Evolutionary conservation across 2,113 vertebrate genomes (phyloP).

Genomic region (Mionectes macconnelli): DNA sequence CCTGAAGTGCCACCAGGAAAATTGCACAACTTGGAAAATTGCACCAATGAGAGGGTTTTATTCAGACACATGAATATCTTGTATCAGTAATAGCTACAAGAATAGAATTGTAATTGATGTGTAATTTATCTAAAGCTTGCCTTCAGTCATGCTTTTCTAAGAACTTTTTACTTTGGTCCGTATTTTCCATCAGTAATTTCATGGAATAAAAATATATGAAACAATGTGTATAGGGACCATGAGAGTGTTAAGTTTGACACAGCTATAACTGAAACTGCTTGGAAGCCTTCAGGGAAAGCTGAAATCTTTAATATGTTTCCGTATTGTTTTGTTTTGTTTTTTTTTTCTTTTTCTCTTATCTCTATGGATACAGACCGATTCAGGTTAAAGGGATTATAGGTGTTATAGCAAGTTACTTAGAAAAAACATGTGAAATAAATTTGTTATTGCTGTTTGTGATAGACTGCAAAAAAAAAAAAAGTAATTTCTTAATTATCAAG

Average conservation of each 20-base stretch:
- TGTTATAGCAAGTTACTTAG: neutral
- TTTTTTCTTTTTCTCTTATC: neutral
- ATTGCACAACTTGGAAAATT: neutral
- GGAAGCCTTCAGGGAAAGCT: neutral
- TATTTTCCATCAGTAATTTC: neutral
- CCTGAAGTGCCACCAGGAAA: neutral
- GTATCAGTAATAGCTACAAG: neutral
- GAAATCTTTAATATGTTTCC: neutral
- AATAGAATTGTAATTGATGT: neutral
- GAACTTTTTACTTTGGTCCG: neutral
- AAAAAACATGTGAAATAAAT: neutral
- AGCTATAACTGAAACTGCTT: neutral
- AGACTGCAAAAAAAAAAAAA: neutral
- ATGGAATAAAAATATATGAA: neutral
- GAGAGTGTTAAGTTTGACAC: neutral
- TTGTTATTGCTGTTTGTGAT: neutral
- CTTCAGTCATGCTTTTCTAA: neutral
- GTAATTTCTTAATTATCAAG: constrained; percentile 42
- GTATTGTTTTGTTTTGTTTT: neutral
- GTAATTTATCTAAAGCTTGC: neutral
- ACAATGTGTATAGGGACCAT: neutral
- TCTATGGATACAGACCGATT: neutral
- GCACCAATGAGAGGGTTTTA: neutral
- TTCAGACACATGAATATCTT: neutral
- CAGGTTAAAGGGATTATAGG: neutral